Conservation (phyloP, 1,140 invertebrate species). For the Drosophila kurseongensis region DNA sequence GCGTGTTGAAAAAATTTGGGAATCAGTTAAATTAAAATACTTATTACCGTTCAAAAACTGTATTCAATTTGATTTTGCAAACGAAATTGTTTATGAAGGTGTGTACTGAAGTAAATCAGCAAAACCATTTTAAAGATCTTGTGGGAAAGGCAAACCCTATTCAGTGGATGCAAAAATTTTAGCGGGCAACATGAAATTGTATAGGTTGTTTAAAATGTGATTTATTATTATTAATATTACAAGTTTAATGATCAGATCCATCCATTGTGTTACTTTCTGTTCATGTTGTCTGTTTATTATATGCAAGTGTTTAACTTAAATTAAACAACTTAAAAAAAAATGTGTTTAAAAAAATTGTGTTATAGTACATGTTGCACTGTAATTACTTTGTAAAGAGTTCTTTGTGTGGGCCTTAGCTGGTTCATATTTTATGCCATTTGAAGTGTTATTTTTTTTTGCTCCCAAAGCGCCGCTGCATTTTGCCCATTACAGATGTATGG, state of each 20-base stretch:
- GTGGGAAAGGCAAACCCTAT: neutral
- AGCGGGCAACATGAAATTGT: constrained; percentile 17
- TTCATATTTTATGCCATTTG: constrained; percentile 26
- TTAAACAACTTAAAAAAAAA: no score
- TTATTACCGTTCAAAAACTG: constrained; percentile 34
- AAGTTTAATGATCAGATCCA: neutral
- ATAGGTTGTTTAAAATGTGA: neutral
- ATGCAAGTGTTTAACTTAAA: no score
- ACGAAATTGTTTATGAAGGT: constrained; percentile 66
- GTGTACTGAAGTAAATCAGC: constrained; percentile 17
- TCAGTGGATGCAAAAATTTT: constrained; percentile 1
- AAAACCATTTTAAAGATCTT: neutral
- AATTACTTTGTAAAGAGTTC: neutral
- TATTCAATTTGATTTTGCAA: constrained; percentile 10
- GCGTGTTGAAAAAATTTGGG: constrained; percentile 50
- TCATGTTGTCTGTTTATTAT: no score
- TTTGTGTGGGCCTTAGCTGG: neutral
- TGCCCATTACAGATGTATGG: constrained; percentile 56
- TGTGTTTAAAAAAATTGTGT: no score
- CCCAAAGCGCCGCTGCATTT: constrained; percentile 52
- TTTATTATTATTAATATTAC: neutral
- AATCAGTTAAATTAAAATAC: constrained; percentile 58
- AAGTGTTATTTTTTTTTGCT: constrained; percentile 27
- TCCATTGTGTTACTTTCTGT: neutral
- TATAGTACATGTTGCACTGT: no score